Base-by-base conservation (phyloP, 1,140 invertebrate genomes). In the Bombus fervidus region DNA sequence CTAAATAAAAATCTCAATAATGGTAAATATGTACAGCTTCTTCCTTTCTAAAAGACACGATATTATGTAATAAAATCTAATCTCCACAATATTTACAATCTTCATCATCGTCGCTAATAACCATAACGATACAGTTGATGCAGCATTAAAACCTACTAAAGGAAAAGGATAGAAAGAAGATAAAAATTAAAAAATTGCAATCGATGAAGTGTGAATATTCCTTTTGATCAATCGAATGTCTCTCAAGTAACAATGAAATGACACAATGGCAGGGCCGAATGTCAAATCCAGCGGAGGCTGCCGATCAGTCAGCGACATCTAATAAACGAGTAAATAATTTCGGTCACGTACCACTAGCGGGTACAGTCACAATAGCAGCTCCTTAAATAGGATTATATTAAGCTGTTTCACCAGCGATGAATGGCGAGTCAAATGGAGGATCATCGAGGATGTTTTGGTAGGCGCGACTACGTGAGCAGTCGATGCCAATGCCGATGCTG, bases 301-400 rank as follows among this genome's bases (percentile, higher is more conserved):
- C 5, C 72, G 57, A 78, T 87, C 83, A 72, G 83, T 86, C 86
- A 66, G 43, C 85, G 89, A 92, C 90, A 92, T 93, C 91, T 94
- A 93, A 92, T 94, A 94, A 95, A 95, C 92, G 94, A 94, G 95
- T 94, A 95, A 95, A 95, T 95, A 95, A 95, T 95, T 94, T 95
- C 91, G 91, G 93, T 95, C 94, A 95, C 94, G 95, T 95, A 94
- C 91, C 91, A 86, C 86, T 86, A 89, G 68, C 83, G 31, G 74
- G 34, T 34, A 86, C 47, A 39, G 81, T 81, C 89, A 93, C 93
- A 93, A 93, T 94, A 85, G 90, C 85, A 86, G 77, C 91, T 91
- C 91, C 92, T 94, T 92, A 95, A 95, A 95, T 94, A 93, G 94
- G 95, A 95, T 95, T 95, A 95, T 95, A 95, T 95, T 95, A 94